Percentiles rank a stretch among this genome's conserved stretches.
phyloP scores from a whole-genome alignment of 2,888 invertebrate species.

The Eugnorisma glareosa region DNA sequence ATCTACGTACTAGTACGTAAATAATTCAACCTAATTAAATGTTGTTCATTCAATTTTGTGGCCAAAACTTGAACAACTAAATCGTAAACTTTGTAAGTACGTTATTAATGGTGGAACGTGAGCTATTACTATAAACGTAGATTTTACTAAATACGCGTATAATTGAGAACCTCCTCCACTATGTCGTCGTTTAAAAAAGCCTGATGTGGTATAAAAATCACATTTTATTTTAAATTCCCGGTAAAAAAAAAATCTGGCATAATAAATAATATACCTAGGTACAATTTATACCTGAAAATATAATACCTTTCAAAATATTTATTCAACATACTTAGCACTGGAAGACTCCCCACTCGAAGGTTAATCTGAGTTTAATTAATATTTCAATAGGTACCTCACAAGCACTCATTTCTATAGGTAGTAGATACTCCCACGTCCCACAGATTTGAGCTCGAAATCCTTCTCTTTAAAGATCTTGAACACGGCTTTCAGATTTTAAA shows the following conservation, averaged over 20 bases:
- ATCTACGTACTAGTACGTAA: not conserved
- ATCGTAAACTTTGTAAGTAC: not conserved
- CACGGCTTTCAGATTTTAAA: not conserved
- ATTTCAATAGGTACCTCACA: not conserved
- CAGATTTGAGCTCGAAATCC: slow-evolving; percentile 9
- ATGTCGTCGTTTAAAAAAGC: not conserved
- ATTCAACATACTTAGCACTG: not conserved
- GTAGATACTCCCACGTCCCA: not conserved
- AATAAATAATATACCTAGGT: not conserved
- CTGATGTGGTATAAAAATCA: not conserved
- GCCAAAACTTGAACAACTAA: not conserved
- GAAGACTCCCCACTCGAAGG: not conserved
- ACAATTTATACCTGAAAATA: too few relatives aligned
- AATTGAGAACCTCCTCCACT: not conserved
- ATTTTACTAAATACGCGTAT: not conserved
- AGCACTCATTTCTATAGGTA: not conserved
- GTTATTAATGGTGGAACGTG: not conserved
- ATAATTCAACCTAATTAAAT: not conserved
- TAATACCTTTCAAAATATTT: not conserved
- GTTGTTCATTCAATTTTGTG: not conserved
- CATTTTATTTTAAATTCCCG: not conserved
- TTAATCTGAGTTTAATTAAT: slow-evolving; percentile 9
- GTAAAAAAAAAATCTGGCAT: not conserved
- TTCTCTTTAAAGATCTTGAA: not conserved
- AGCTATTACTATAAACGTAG: not conserved